Evolutionary conservation across 2,888 invertebrate species (phyloP).

Genomic region (Adela reaumurella): DNA sequence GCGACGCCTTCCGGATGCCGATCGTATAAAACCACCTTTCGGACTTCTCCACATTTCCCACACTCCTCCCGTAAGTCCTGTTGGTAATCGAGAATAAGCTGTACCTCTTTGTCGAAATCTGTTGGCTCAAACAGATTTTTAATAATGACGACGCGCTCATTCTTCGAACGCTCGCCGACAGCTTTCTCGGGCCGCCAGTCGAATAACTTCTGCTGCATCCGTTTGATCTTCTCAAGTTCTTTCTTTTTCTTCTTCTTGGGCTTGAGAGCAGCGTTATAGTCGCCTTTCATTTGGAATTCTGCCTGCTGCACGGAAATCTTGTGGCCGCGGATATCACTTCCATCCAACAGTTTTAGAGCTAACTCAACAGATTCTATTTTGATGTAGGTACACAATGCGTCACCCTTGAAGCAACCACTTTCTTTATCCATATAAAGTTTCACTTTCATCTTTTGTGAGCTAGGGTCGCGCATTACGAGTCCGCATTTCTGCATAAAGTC

Average conservation of each 20-base stretch:
- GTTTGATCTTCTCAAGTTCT: conserved; percentile 86
- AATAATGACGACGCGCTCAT: conserved; percentile 88
- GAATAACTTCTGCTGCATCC: conserved; percentile 91
- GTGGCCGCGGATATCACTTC: conserved; percentile 72
- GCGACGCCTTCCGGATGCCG: conserved; percentile 93
- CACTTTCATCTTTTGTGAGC: conserved; percentile 77
- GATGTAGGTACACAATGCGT: conserved; percentile 94
- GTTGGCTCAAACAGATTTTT: conserved; percentile 89
- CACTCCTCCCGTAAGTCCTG: conserved; percentile 88
- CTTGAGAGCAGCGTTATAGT: conserved; percentile 88
- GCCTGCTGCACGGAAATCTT: conserved; percentile 88
- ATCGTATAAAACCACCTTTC: conserved; percentile 88
- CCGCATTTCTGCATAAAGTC: conserved; percentile 97
- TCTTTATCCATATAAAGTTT: conserved; percentile 86
- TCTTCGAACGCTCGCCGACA: conserved; percentile 78
- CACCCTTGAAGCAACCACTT: conserved; percentile 85
- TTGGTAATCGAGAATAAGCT: conserved; percentile 85
- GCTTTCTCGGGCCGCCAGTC: conserved; percentile 96
- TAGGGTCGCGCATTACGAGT: conserved; percentile 83
- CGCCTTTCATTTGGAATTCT: conserved; percentile 90
- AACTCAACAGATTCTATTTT: conserved; percentile 95
- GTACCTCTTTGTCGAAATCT: conserved; percentile 86
- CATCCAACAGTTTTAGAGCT: conserved; percentile 89
- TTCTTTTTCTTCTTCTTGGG: conserved; percentile 87
- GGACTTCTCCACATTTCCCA: conserved; percentile 85